Evolutionary conservation across 2,797 vertebrate species (phyloP).

Genomic region (Erethizon dorsatum): DNA sequence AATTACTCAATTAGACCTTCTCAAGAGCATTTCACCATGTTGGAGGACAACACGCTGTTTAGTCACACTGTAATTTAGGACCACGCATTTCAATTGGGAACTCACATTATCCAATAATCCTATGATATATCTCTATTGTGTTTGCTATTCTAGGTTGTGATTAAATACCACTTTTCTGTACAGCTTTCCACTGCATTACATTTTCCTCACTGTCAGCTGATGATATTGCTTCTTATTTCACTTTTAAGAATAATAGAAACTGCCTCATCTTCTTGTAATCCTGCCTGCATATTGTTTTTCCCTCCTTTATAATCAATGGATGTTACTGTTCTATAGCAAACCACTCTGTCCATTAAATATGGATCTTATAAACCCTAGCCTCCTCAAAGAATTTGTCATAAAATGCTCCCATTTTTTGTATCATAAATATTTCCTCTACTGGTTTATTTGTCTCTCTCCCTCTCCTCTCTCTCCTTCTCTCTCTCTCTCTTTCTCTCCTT

Average conservation of each 20-base stretch:
- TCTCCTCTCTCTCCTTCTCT: too few species aligned
- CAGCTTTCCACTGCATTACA: neutral
- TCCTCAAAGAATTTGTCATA: neutral
- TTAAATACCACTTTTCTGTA: neutral
- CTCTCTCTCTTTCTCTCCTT: too few species aligned
- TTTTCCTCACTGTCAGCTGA: neutral
- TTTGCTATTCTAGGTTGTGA: neutral
- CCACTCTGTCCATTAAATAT: neutral
- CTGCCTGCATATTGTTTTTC: neutral
- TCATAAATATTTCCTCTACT: neutral
- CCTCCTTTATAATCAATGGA: neutral
- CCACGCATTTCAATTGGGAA: neutral
- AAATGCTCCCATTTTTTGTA: neutral
- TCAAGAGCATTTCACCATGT: neutral
- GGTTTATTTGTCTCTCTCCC: neutral
- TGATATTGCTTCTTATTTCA: neutral
- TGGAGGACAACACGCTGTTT: neutral
- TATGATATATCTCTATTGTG: neutral
- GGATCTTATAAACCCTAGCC: rapidly evolving
- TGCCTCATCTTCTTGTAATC: neutral
- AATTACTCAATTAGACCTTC: too few species aligned
- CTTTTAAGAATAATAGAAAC: neutral
- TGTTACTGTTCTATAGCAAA: neutral
- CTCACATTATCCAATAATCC: neutral
- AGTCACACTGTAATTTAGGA: neutral